These are phyloP conservation scores for Hyposoter didymator DNA, from an alignment of 2,888 invertebrate species.

Conservation along the genomic window DNA sequence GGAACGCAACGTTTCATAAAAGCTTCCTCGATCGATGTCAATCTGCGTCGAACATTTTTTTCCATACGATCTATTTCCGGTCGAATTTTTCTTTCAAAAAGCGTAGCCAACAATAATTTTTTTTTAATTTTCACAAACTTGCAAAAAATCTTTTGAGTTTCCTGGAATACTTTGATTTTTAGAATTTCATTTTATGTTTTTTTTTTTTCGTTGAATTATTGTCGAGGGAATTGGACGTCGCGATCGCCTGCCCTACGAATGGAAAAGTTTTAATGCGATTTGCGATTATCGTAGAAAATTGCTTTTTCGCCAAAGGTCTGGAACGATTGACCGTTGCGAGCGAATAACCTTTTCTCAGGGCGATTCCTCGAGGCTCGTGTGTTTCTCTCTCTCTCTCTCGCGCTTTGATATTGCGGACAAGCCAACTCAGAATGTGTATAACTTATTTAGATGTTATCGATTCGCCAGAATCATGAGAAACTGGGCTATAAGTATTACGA, in stretches of 20 bases:
- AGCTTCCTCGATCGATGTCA: background rate
- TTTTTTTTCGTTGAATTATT: background rate
- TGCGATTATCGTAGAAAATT: constrained; percentile 27
- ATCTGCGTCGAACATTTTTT: background rate
- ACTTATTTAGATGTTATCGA: constrained; percentile 77
- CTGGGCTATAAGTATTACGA: constrained; percentile 66
- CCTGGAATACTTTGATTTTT: background rate
- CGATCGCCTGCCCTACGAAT: background rate
- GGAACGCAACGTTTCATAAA: background rate
- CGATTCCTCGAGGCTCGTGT: constrained; percentile 11
- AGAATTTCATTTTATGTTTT: background rate
- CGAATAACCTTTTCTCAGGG: constrained; percentile 27
- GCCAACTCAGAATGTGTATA: constrained; percentile 71
- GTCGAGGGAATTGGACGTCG: background rate
- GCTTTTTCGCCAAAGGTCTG: constrained; percentile 33
- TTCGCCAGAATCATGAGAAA: constrained; percentile 73
- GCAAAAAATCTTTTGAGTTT: background rate
- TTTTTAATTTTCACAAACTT: background rate
- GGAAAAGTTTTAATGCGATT: background rate
- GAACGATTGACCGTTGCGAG: constrained; percentile 50
- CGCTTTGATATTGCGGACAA: constrained; percentile 67
- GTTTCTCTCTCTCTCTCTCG: constrained; percentile 15
- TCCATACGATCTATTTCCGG: background rate
- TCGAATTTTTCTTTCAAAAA: background rate
- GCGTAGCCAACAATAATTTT: background rate